Evolutionary conservation across 1,140 invertebrate species (phyloP), one percentile per base, ranked within the genome.

Genomic region (Neodiprion virginianus): DNA sequence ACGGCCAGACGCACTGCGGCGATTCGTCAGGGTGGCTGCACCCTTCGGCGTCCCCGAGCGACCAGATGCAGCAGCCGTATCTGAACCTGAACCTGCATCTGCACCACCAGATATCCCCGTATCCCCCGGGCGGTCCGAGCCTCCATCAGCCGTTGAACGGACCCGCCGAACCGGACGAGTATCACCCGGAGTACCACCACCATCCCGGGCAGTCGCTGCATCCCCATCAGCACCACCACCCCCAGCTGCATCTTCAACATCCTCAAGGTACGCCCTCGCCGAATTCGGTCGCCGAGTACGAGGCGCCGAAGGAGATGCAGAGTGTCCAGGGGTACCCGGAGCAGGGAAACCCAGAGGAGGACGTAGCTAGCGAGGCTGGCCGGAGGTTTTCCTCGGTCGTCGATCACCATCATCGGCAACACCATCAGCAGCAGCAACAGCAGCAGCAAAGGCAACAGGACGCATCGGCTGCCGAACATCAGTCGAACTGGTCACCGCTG

Each of bases 1-100:
- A 86, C 8, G 85, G 84, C 21, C 79, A 84, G 49, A 77, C 77
- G 7, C 85, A 87, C n/a, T 82, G 82, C 48, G 11, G 80, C 0
- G 85, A 87, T 14, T 79, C 86, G 2, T 78, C 86, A 0, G 73
- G 81, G 11, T 89, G 88, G 88, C 74, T 89, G 7, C 88, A 89
- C 65, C 82, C 88, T 0, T 75, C 79, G 12, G 53, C 53, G 8
- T 72, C 82, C 0, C 72, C 87, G 0, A 77, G 80, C 4, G 84
- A 86, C 65, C 84, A 85, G 23, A 82, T 83, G 72, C 84, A 84
- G 69, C 86, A 87, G 65, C 85, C 88, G 0, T 89, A 89, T 48
- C 79, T 89, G 8, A 89, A 89, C 75, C 72, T 89, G 8, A 89
- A 89, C 71, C 82, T 89, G 0, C 88, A 89, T 72, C 71, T 89